Percentiles rank a stretch among this genome's conserved stretches.
phyloP scores from a whole-genome alignment of 2,888 invertebrate species.

The Idaea biselata region DNA sequence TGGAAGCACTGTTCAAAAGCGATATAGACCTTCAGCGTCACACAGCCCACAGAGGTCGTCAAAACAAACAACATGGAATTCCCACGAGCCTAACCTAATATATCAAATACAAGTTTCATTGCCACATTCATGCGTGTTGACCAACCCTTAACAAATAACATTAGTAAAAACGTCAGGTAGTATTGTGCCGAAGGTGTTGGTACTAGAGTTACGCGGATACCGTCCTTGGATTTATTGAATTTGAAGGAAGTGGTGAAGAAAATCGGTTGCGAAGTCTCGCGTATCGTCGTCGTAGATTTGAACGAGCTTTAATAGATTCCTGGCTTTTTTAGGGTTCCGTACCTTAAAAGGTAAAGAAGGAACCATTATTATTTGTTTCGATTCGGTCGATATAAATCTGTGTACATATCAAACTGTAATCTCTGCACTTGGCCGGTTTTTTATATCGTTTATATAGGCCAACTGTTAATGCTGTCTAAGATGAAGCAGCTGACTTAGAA shows the following conservation, averaged over 20 bases:
- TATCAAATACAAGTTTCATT: background rate
- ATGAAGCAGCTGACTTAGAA: too few relatives aligned
- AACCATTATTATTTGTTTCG: too few relatives aligned
- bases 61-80: background rate
- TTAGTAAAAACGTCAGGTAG: background rate
- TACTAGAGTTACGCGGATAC: background rate
- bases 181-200: background rate
- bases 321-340: too few relatives aligned
- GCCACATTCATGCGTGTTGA: background rate
- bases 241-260: background rate
- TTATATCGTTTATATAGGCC: too few relatives aligned
- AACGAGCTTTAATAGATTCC: background rate
- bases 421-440: too few relatives aligned
- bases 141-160: background rate
- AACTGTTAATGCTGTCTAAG: too few relatives aligned
- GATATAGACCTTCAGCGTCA: too few relatives aligned
- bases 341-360: too few relatives aligned
- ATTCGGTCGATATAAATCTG: too few relatives aligned
- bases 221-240: background rate
- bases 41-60: background rate
- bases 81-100: background rate
- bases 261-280: background rate
- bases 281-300: background rate
- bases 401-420: too few relatives aligned
- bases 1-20: too few relatives aligned